Evolutionary conservation across 1,140 invertebrate species (phyloP), one percentile per base, ranked within the genome.

Genomic region (Pseudomyrmex cubaensis): DNA sequence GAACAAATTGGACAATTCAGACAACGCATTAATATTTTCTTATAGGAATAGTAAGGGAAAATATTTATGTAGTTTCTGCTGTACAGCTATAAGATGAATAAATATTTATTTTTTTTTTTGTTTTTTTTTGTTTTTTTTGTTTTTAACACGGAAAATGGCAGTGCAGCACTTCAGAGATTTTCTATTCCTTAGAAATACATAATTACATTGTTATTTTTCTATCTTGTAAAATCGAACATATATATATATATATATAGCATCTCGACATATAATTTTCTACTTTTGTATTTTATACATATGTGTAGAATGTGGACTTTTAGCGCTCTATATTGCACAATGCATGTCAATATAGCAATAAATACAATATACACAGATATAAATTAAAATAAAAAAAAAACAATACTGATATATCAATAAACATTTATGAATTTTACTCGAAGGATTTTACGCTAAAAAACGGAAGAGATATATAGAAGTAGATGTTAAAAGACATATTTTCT

Each of bases 81-180:
- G 35, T 74, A 85, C 48, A 77, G 17, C 48, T 80, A 54, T 13
- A 44, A 17, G 9, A 56, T 67, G 63, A 82, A 75, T 78, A 87
- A 88, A 63, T 88, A 88, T 82, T 87, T 86, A 86, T 87, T 85
- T 59, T 82, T 80, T 82, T 84, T 85, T 76, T 56, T 72, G n/a
- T 82, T 35, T 73, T n/a, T 82, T 48, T 25, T 74, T 25, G 17
- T 57, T 35, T 73, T n/a, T 82, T 48, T 25, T 74, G 25, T 22
- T 57, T 50, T 15, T 78, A 67, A 72, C 44, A 17, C 35, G 35
- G 35, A 25, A 2, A 74, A 69, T 54, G 17, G 12, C 56, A 69
- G 75, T 20, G 56, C 62, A 46, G 13, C 72, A 84, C 56, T 84
- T 8, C 35, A 54, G 46, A 69, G 35, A 46, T 69, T 78, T 84